These are phyloP conservation scores for Lochmaea capreae DNA, from an alignment of 2,888 invertebrate species.

Conservation along the genomic window DNA sequence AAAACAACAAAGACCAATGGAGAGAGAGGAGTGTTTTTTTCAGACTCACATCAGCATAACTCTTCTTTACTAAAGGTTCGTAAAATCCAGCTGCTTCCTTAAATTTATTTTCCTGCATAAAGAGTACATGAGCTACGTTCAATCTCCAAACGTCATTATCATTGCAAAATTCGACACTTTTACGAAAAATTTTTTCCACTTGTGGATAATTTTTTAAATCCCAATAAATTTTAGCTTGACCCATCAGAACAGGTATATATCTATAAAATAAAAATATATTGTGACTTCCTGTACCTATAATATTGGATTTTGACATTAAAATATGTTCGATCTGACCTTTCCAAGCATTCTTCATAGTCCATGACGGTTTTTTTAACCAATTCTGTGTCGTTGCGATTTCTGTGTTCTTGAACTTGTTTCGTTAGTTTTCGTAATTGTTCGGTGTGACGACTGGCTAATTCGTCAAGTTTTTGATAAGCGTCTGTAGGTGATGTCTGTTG, in stretches of 20 bases:
- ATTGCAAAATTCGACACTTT: slow-evolving; percentile 97
- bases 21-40: not conserved
- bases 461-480: slow-evolving; percentile 95
- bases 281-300: not conserved
- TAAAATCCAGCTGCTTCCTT: slow-evolving; percentile 98
- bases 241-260: slow-evolving; percentile 98
- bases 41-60: slow-evolving; percentile 80
- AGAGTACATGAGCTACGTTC: slow-evolving; percentile 98
- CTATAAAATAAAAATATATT: slow-evolving; percentile 58
- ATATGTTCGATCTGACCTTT: slow-evolving; percentile 44
- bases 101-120: slow-evolving; percentile 99
- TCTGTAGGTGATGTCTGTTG: slow-evolving; percentile 97
- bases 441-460: slow-evolving; percentile 90
- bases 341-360: slow-evolving; percentile 65
- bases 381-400: slow-evolving; percentile 85
- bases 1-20: too few species aligned
- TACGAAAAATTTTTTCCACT: slow-evolving; percentile 96
- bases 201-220: slow-evolving; percentile 95
- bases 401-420: slow-evolving; percentile 93
- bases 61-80: slow-evolving; percentile 96
- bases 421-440: slow-evolving; percentile 91
- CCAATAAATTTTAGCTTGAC: slow-evolving; percentile 99
- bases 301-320: not conserved
- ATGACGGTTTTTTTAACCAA: slow-evolving; percentile 86
- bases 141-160: slow-evolving; percentile 97